These are phyloP conservation scores for Sinhomidia bicolor DNA, from an alignment of 2,888 invertebrate genomes.

Conservation along the genomic window DNA sequence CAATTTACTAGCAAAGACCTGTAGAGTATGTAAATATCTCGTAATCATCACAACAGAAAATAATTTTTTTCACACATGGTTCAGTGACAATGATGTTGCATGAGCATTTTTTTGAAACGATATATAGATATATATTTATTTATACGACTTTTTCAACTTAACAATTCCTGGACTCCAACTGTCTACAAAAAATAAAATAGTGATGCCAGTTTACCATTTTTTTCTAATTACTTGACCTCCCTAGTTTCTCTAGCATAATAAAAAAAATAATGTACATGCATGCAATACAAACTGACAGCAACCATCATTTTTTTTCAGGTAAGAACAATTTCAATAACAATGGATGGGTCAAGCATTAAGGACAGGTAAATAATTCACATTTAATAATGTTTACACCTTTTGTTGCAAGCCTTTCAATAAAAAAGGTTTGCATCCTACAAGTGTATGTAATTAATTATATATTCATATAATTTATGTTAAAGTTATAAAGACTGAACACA, in stretches of 20 bases:
- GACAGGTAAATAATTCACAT: too few species aligned
- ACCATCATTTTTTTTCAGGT: neutral
- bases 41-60: neutral
- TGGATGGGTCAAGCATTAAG: too few species aligned
- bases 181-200: slow-evolving; percentile 40
- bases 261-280: slow-evolving; percentile 38
- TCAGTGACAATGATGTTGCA: slow-evolving; percentile 32
- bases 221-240: slow-evolving; percentile 59
- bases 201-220: slow-evolving; percentile 69
- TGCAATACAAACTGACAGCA: neutral
- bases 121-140: too few species aligned
- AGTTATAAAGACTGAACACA: neutral
- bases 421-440: neutral
- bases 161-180: slow-evolving; percentile 9
- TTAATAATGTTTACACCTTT: too few species aligned
- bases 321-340: too few species aligned
- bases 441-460: neutral
- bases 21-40: neutral
- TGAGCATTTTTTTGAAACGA: neutral
- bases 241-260: neutral
- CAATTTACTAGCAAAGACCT: slow-evolving; percentile 27
- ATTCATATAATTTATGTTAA: neutral
- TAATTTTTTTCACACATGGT: neutral
- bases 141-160: slow-evolving; percentile 22
- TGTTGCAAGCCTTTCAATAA: too few species aligned